Evolutionary conservation across 2,888 invertebrate genomes (phyloP).

Genomic region (Helleia helle): DNA sequence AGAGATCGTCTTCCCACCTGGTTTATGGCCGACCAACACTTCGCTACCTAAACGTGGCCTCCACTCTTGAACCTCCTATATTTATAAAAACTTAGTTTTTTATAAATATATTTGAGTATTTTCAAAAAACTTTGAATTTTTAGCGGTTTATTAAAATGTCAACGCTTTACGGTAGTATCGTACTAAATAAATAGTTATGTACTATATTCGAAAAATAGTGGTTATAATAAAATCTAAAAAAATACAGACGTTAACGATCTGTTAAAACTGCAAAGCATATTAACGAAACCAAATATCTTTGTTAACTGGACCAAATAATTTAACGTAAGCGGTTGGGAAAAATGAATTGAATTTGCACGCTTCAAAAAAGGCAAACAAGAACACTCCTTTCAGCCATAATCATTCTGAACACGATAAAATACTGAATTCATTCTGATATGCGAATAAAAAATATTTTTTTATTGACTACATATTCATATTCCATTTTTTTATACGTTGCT

Average conservation of each 20-base stretch:
- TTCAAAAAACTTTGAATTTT: neutral
- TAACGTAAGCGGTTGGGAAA: slow-evolving; percentile 10
- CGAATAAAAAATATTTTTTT: neutral
- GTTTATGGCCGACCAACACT: no score
- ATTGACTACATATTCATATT: no score
- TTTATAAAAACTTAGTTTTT: no score
- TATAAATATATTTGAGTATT: no score
- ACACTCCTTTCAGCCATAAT: slow-evolving; percentile 7
- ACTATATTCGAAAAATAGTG: no score
- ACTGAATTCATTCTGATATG: slow-evolving; percentile 1
- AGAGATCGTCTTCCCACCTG: no score
- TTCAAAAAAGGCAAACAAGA: slow-evolving; percentile 11
- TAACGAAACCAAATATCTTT: slow-evolving; percentile 9
- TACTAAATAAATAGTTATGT: no score
- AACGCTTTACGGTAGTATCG: no score
- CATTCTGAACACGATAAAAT: slow-evolving; percentile 6
- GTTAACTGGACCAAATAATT: slow-evolving; percentile 9
- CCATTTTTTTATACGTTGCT: no score
- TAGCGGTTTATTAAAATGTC: no score
- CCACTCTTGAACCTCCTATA: no score
- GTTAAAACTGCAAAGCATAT: neutral
- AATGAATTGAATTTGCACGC: slow-evolving; percentile 17
- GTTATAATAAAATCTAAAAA: neutral
- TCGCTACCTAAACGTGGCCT: no score
- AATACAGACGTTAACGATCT: neutral